Evolutionary conservation across 1,140 invertebrate genomes (phyloP), one percentile per base, ranked within the genome.

Genomic region (Drosophila nebulosa): DNA sequence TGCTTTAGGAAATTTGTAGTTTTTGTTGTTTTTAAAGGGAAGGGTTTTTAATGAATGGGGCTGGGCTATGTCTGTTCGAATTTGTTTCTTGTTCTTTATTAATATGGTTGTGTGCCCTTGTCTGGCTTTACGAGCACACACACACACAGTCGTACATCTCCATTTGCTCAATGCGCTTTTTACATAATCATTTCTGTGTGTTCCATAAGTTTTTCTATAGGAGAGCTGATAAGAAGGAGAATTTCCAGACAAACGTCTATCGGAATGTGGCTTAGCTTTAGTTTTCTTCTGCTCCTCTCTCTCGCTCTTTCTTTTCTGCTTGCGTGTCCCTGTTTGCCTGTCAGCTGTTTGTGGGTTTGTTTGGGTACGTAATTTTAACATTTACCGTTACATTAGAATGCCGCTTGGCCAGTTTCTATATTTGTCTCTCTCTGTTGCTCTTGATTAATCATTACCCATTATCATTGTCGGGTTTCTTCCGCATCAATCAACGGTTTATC

Each of bases 111-210:
- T 21, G 39, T 56, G 65, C 46, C 57, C 27, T 71, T 71, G 62
- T 64, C 27, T 24, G 39, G 30, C 56, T 30, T 30, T 46, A 46
- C 39, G n/a, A 27, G 24, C 26, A 30, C 35, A 24, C 46, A 53
- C 21, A 30, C 30, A 36, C 3, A 53, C 5, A 24, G 10, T 21
- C 9, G 7, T 9, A 32, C 18, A 39, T n/a, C 51, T 64, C 32
- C 46, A 67, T 63, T 62, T 62, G n/a, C 16, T 26, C 30, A 52
- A 26, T 61, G 60, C 27, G 22, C 22, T 69, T 57, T 86, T 86
- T 86, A 86, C 81, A 86, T 86, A 86, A 86, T 86, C 83, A 74
- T 52, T 75, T 88, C 2, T 88, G n/a, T n/a, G n/a, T n/a, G n/a
- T n/a, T 81, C 81, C 81, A 81, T 81, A 67, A 69, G 58, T 12